Conservation (phyloP, 2,113 vertebrate genomes). For the Mola mola region DNA sequence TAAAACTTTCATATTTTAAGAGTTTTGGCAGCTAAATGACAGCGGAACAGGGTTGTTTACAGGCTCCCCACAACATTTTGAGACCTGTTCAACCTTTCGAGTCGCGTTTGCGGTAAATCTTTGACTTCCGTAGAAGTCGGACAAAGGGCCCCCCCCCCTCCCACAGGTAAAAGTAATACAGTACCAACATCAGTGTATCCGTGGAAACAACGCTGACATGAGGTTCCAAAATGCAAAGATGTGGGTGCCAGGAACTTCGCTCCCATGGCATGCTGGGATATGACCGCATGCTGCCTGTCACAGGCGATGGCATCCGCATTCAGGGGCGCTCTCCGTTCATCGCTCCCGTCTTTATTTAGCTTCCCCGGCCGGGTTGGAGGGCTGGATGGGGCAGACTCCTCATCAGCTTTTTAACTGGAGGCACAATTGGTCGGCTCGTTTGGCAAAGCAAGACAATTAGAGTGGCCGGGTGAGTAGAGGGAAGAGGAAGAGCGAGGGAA, state of each 20-base stretch:
- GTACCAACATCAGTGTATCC: too few species aligned
- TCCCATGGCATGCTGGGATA: constrained; percentile 13
- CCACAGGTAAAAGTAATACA: too few species aligned
- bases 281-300: constrained; percentile 28
- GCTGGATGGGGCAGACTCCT: constrained; percentile 37
- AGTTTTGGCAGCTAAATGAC: neutral
- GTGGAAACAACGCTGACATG: constrained; percentile 32
- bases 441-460: constrained; percentile 69
- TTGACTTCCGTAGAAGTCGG: too few species aligned
- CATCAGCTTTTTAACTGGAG: constrained; percentile 61
- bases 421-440: constrained; percentile 61
- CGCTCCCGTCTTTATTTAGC: constrained; percentile 45
- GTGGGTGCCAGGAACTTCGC: constrained; percentile 19
- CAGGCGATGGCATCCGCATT: constrained; percentile 18
- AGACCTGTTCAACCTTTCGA: too few species aligned
- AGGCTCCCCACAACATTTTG: too few species aligned
- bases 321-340: constrained; percentile 29
- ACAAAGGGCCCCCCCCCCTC: too few species aligned
- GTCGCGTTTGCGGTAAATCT: too few species aligned
- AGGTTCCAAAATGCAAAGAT: constrained; percentile 24
- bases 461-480: constrained; percentile 41
- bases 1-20: neutral
- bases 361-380: constrained; percentile 18
- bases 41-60: neutral
- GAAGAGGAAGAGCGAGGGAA: constrained; percentile 22